phyloP scores from a whole-genome alignment of 2,113 vertebrate genomes.

The Gallinago undulata region DNA sequence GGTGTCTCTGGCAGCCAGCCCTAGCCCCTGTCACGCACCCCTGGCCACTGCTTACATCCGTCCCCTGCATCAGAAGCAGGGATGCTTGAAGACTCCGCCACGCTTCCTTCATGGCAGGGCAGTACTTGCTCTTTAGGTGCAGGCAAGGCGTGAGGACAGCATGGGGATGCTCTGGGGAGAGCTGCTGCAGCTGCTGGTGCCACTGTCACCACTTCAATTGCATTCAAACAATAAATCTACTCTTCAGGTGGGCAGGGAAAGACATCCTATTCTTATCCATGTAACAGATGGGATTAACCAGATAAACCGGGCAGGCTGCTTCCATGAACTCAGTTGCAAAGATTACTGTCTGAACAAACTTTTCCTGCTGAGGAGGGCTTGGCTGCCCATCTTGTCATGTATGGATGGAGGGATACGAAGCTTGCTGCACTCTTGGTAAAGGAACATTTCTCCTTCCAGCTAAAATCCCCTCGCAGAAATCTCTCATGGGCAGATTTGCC shows the following conservation, averaged over 20 bases:
- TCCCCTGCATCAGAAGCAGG: neutral
- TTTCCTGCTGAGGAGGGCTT: neutral
- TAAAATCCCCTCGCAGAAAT: neutral
- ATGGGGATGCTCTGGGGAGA: neutral
- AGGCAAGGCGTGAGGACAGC: neutral
- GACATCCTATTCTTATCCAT: neutral
- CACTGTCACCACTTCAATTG: neutral
- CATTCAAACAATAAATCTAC: neutral
- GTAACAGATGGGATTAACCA: neutral
- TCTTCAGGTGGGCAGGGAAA: neutral
- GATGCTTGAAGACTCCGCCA: neutral
- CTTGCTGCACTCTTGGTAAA: accelerated
- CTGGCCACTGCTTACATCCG: neutral
- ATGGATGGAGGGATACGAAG: neutral
- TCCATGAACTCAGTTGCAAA: neutral
- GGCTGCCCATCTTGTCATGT: neutral
- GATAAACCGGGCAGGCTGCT: neutral
- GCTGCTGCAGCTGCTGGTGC: neutral
- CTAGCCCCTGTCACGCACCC: neutral
- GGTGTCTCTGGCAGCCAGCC: neutral
- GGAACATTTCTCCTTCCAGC: neutral
- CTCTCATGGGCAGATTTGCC: neutral
- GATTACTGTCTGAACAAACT: neutral
- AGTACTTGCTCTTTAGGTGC: neutral
- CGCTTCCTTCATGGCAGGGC: neutral